Evolutionary conservation across 2,888 invertebrate species (phyloP).

Genomic region (Gastracanthus pulcherrimus): DNA sequence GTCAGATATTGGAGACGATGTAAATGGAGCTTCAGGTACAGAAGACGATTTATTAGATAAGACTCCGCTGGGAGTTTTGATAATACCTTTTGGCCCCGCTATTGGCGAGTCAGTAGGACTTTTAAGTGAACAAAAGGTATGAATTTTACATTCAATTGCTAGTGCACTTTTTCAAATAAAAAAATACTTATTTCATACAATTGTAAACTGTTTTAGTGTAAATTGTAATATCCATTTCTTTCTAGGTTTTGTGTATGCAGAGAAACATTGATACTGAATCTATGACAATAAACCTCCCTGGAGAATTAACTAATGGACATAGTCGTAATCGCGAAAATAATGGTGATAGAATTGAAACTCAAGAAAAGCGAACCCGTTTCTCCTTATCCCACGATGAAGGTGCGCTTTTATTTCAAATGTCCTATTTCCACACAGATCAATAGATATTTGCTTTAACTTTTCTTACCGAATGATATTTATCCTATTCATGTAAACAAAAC

Average conservation of each 20-base stretch:
- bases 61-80: slow-evolving; percentile 81
- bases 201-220: background rate
- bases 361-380: slow-evolving; percentile 80
- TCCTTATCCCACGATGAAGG: slow-evolving; percentile 92
- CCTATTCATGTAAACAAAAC: too few relatives aligned
- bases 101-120: slow-evolving; percentile 83
- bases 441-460: too few relatives aligned
- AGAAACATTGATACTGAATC: slow-evolving; percentile 65
- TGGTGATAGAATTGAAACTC: slow-evolving; percentile 75
- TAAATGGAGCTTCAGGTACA: slow-evolving; percentile 68
- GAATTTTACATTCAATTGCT: background rate
- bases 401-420: slow-evolving; percentile 51
- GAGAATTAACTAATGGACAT: slow-evolving; percentile 72
- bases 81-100: slow-evolving; percentile 83
- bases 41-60: slow-evolving; percentile 73
- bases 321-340: slow-evolving; percentile 70
- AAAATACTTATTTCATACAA: background rate
- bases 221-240: background rate
- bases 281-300: slow-evolving; percentile 69
- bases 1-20: slow-evolving; percentile 68
- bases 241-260: slow-evolving; percentile 73
- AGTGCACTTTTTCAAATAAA: background rate
- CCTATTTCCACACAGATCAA: too few relatives aligned
- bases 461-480: too few relatives aligned
- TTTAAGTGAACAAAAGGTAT: slow-evolving; percentile 83